Base-by-base conservation (phyloP, 2,797 vertebrate genomes). In the Pelobates cultripes region DNA sequence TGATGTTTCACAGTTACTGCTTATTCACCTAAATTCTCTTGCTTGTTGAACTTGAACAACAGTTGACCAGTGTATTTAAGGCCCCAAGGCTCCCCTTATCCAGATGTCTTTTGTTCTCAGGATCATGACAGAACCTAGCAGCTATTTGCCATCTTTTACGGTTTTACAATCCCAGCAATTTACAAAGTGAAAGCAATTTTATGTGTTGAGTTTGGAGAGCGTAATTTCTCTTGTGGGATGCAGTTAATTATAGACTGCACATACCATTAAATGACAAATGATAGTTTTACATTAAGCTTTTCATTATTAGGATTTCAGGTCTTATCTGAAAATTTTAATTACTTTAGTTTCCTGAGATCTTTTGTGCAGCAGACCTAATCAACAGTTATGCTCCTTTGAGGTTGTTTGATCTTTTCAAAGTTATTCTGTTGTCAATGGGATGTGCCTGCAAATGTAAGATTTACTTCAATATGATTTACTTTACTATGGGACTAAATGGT, bases 261-360 rank as follows among this genome's bases (percentile, higher is more conserved):
- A 70, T 88, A 75, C 70, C 73, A 78, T 73, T 84, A 75, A 77
- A 75, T 78, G 74, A 85, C 84, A 83, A 84, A 85, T 73, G 83
- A 84, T 88, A 83, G 72, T 77, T 89, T 86, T 89, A 86, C 78
- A 74, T 87, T 88, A 88, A 85, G 80, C 84, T 86, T 87, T 87
- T 86, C 69, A 80, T 86, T 89, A 86, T 88, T 88, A 82, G 77
- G 60, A 76, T 88, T 76, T 88, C 88, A 85, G 13, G 7, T 86
- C 83, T 88, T 85, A 87, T 83, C 86, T 86, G 42, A 81, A 85
- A 88, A 72, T 71, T 87, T 90, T 80, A 87, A 87, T 90, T 89
- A 87, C 84, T 85, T 87, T 70, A 84, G 75, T 87, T 89, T 78
- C 84, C 53, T 77, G 86, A 88, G 79, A 73, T 86, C 80, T 87